Evolutionary conservation across 1,140 invertebrate species (phyloP), one percentile per base, ranked within the genome.

Genomic region (Bombus cullumanus): DNA sequence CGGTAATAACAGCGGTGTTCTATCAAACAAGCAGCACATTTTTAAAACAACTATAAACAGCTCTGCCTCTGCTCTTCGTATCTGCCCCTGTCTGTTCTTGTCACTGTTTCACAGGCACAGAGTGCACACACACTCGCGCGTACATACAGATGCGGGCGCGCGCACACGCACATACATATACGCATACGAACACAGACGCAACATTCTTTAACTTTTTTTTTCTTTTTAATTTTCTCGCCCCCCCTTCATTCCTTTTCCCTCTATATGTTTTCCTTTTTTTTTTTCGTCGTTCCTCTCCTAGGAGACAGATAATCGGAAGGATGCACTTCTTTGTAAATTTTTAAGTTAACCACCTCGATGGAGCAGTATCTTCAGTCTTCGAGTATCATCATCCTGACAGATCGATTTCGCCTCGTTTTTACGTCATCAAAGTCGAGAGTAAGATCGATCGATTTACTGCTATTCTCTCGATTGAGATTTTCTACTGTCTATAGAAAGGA

Each of bases 401-500:
- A 81, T 73, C 77, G 68, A 73, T 41, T 59, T n/a, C 53, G 25
- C n/a, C 41, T 22, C 41, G 9, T 47, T 84, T 78, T 77, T 77
- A 71, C 47, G 74, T 78, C 53, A 76, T 62, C 47, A 62, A 59
- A 39, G 47, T 77, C 34, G 43, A 22, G 6, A 66, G 8, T 15
- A 41, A 39, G 64, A 47, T 59, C 62, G 43, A 68, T 83, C 47
- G 81, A 83, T 76, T n/a, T 76, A 75, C 31, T 76, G 66, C 31
- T 31, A 8, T 68, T 76, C 73, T 22, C 73, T 68, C 34, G 73
- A 83, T 43, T 62, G 28, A 78, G 71, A 71, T 64, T 37, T 75
- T 43, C 68, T n/a, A 31, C 15, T 28, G 37, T 37, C 39, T 41
- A 64, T 28, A 31, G 9, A 34, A 28, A 80, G n/a, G 41, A 82